A percentile compares a stretch with the other conserved stretches of the same genome.
phyloP scores from a whole-genome alignment of 2,797 vertebrate genomes.

The Neosilurus hyrtlii region DNA sequence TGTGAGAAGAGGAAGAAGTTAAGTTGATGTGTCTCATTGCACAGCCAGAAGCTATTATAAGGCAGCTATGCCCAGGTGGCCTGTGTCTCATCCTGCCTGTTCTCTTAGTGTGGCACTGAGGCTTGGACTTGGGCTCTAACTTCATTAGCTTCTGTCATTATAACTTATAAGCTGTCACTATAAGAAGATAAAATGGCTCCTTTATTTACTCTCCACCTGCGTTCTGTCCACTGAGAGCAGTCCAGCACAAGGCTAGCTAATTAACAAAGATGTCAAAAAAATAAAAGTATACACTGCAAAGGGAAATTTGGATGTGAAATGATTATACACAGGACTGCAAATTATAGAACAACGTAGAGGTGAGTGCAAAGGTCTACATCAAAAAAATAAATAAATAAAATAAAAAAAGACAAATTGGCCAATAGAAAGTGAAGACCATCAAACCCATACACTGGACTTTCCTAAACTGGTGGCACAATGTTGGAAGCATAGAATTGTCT shows the following conservation, averaged over 20 bases:
- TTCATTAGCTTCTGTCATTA: slow-evolving; percentile 53
- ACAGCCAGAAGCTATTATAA: slow-evolving; percentile 40
- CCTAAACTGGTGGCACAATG: neutral
- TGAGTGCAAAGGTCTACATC: neutral
- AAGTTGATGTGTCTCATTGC: slow-evolving; percentile 35
- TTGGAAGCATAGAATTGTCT: neutral
- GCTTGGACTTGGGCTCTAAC: slow-evolving; percentile 36
- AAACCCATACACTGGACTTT: neutral
- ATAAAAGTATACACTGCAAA: slow-evolving; percentile 5
- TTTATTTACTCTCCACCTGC: slow-evolving; percentile 41
- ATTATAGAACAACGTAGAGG: neutral
- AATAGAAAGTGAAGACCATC: neutral
- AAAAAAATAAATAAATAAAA: neutral
- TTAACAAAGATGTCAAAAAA: slow-evolving; percentile 32
- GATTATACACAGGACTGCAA: neutral
- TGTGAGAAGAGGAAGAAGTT: slow-evolving; percentile 39
- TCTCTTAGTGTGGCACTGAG: slow-evolving; percentile 33
- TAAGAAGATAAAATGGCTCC: slow-evolving; percentile 42
- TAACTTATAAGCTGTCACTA: slow-evolving; percentile 39
- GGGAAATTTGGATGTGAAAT: neutral
- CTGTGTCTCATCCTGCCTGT: slow-evolving; percentile 39
- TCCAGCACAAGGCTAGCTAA: slow-evolving; percentile 32
- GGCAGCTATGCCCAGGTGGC: slow-evolving; percentile 38
- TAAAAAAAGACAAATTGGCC: too few relatives aligned
- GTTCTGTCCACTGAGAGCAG: slow-evolving; percentile 29